phyloP scores from a whole-genome alignment of 2,888 invertebrate species.

The Nowickia ferox region DNA sequence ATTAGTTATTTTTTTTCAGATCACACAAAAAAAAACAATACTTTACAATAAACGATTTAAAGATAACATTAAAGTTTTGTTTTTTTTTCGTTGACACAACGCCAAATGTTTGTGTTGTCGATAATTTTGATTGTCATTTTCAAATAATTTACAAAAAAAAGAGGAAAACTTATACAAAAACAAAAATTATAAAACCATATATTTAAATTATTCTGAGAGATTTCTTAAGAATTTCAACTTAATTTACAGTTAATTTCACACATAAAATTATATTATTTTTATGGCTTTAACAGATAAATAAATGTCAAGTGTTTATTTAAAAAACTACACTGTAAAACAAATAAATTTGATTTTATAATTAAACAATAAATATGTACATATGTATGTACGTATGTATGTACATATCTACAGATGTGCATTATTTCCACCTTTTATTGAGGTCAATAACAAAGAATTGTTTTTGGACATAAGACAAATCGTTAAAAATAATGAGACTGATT shows the following conservation, averaged over 20 bases:
- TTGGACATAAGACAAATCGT: constrained; percentile 21
- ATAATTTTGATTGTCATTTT: constrained; percentile 56
- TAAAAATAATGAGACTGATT: constrained; percentile 22
- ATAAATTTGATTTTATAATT: constrained; percentile 43
- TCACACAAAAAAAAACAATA: constrained; percentile 10
- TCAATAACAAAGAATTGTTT: constrained; percentile 34
- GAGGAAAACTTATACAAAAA: constrained; percentile 12
- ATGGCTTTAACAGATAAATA: constrained; percentile 19
- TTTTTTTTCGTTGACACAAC: constrained; percentile 46
- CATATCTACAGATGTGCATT: not conserved
- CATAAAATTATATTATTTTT: constrained; percentile 41
- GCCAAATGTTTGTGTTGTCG: constrained; percentile 55
- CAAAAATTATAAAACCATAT: constrained; percentile 32
- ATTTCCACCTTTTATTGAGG: constrained; percentile 4
- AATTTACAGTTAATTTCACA: constrained; percentile 41
- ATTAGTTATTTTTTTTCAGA: constrained; percentile 37
- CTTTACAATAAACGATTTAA: constrained; percentile 35
- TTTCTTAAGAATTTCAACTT: constrained; percentile 48
- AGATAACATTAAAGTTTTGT: constrained; percentile 16
- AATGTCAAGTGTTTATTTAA: constrained; percentile 30
- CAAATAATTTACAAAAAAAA: constrained; percentile 20
- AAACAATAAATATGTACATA: constrained; percentile 3
- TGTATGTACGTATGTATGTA: not conserved
- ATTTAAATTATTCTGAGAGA: constrained; percentile 30
- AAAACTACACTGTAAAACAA: constrained; percentile 18